phyloP scores from a whole-genome alignment of 1,140 invertebrate genomes.

The Trypoxylus dichotomus region DNA sequence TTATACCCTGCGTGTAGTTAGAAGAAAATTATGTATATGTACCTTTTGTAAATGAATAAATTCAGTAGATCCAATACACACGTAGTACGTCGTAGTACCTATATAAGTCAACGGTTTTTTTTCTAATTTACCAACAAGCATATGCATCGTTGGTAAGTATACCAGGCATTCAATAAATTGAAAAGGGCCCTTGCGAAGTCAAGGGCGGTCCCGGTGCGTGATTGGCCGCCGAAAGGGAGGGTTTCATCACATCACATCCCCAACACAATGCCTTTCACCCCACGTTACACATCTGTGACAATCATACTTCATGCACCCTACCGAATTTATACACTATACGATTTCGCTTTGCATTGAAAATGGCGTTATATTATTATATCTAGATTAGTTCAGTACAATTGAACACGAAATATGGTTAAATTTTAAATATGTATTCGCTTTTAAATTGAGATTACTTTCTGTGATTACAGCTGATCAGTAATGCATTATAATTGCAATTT shows the following conservation, averaged over 20 bases:
- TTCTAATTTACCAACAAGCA: not conserved
- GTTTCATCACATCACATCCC: constrained; percentile 16
- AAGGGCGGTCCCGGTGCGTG: constrained; percentile 14
- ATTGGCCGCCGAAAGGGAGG: constrained; percentile 22
- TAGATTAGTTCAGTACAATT: constrained; percentile 4
- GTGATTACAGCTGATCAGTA: not conserved
- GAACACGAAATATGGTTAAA: not conserved
- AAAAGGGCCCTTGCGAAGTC: constrained; percentile 17
- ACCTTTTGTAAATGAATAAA: no score
- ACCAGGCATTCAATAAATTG: constrained; percentile 22
- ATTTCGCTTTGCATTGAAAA: constrained; percentile 13
- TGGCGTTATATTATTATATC: constrained; percentile 19
- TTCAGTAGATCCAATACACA: not conserved
- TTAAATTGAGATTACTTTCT: not conserved
- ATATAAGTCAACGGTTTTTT: constrained; percentile 20
- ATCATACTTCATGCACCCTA: constrained; percentile 10
- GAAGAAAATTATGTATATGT: no score
- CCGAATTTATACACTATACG: constrained; percentile 7
- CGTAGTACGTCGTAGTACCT: not conserved
- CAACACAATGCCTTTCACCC: constrained; percentile 6
- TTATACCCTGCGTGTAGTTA: no score
- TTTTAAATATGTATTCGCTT: not conserved
- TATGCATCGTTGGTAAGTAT: not conserved
- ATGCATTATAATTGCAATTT: no score
- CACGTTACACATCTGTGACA: constrained; percentile 18